A percentile compares a stretch with the other conserved stretches of the same genome.
These are phyloP conservation scores for Eriocheir sinensis DNA, from an alignment of 1,140 invertebrate genomes.

Conservation along the genomic window DNA sequence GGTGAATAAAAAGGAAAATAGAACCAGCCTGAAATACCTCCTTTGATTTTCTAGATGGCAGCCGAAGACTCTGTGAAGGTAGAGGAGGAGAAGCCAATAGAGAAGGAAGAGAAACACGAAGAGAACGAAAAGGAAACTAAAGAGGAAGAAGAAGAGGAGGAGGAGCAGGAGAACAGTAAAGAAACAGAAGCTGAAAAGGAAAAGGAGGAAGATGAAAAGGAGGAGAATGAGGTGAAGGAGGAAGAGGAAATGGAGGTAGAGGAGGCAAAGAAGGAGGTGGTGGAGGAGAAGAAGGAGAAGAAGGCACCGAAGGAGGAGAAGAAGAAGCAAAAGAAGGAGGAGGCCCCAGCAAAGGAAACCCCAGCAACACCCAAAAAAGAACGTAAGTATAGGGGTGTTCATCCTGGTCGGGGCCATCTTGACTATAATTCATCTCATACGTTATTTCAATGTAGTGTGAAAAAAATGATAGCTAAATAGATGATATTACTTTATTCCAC, in stretches of 20 bases:
- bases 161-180: neutral
- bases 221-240: constrained; percentile 7
- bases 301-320: neutral
- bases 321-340: neutral
- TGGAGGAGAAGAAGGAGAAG: neutral
- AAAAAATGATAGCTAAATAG: no score
- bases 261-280: neutral
- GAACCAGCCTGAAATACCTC: no score
- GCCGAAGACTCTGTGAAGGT: neutral
- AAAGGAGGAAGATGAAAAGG: neutral
- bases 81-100: constrained; percentile 26
- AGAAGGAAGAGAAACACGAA: neutral
- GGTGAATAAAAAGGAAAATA: neutral
- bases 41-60: neutral
- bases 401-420: no score
- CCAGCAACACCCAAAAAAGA: constrained; percentile 46
- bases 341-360: constrained; percentile 37
- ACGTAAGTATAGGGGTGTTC: neutral
- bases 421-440: no score
- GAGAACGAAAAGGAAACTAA: neutral
- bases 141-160: neutral
- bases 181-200: neutral
- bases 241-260: constrained; percentile 27
- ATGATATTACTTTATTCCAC: no score
- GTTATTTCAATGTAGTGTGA: no score